Evolutionary conservation across 1,140 invertebrate genomes (phyloP), one percentile per base, ranked within the genome.

Genomic region (Eupristina koningsbergeri): DNA sequence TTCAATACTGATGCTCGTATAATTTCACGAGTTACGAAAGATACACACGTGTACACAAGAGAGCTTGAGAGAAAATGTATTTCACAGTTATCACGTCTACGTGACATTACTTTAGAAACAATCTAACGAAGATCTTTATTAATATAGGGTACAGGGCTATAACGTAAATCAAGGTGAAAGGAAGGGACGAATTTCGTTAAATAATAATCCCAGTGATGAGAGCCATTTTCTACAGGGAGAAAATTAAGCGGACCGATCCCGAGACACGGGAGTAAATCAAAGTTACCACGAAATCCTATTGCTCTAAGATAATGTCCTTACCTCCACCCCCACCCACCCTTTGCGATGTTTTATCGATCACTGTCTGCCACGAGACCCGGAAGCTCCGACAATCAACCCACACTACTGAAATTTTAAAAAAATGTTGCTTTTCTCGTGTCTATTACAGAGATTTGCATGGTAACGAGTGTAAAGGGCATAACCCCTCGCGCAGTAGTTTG

Each of bases 61-160:
- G 6, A 34, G 17, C 31, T 34, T 22, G 64, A 19, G 31, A 22
- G 31, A 31, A 67, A 67, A 67, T 67, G 36, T 67, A 67, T 67
- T 36, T 19, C 31, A 5, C 34, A 36, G 64, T 36, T 67, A 67
- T 67, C 64, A 17, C 64, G 5, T 36, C 64, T 67, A 67, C 29
- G 64, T 67, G 64, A 67, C 64, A 36, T 36, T 67, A 36, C 31
- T 67, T 67, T 67, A 67, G 31, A 67, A 67, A 67, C 31, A 67
- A 67, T 36, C 31, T 67, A 67, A 67, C 17, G 31, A 36, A 36
- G 31, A 5, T 67, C 31, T 11, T 58, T 58, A 58, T 58, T 58
- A 58, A 58, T 58, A 58, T 26, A 58, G 26, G 19, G 53, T 58
- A 58, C 2, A 58, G 53, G 53, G 13, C 22, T 26, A 58, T 26